Evolutionary conservation across 2,113 vertebrate species (phyloP).

Genomic region (Prunella fulvescens): DNA sequence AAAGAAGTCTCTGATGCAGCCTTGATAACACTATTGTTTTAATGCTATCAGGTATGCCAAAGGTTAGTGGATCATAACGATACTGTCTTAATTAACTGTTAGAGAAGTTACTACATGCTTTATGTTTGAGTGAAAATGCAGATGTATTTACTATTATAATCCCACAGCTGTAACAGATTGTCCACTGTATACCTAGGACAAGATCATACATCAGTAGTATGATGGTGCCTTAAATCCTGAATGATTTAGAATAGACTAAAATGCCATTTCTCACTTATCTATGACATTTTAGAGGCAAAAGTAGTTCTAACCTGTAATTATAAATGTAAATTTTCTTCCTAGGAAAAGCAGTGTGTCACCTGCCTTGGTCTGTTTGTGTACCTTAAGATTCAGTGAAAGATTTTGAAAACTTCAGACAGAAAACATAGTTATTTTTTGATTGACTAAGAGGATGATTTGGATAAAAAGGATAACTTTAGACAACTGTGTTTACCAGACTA

Average conservation of each 20-base stretch:
- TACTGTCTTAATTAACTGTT: background rate
- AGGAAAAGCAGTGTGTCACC: background rate
- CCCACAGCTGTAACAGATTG: background rate
- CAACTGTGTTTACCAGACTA: background rate
- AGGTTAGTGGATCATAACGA: background rate
- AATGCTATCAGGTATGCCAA: background rate
- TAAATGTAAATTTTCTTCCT: background rate
- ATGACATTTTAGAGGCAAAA: background rate
- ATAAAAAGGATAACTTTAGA: background rate
- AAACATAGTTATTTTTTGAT: background rate
- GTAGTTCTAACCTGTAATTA: background rate
- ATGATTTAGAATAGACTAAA: background rate
- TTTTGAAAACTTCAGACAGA: background rate
- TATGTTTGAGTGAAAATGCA: background rate
- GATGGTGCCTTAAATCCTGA: background rate
- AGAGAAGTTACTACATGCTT: background rate
- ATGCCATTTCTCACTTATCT: background rate
- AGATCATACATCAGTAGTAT: background rate
- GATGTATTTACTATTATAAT: background rate
- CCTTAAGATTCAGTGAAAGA: background rate
- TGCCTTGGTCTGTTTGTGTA: background rate
- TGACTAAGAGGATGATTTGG: background rate
- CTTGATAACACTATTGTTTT: background rate
- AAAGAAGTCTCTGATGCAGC: background rate
- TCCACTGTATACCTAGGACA: background rate